phyloP scores from a whole-genome alignment of 1,140 invertebrate genomes.

The Drosophila bocqueti region DNA sequence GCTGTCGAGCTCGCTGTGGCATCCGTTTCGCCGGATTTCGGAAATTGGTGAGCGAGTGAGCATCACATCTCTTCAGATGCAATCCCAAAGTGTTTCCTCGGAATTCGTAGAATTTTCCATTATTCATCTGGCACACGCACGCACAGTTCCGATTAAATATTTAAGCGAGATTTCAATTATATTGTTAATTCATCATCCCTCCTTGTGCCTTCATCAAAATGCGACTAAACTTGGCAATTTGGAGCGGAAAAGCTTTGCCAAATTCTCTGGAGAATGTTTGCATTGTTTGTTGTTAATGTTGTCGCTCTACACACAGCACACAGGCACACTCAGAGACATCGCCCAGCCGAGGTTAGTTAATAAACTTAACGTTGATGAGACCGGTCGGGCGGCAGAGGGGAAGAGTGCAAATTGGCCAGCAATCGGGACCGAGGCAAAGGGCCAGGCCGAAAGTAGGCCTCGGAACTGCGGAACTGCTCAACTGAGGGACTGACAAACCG shows the following conservation, averaged over 20 bases:
- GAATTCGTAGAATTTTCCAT: slow-evolving; percentile 16
- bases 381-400: neutral
- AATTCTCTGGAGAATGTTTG: slow-evolving; percentile 39
- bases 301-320: slow-evolving; percentile 15
- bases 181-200: slow-evolving; percentile 49
- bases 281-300: slow-evolving; percentile 41
- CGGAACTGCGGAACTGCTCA: slow-evolving; percentile 15
- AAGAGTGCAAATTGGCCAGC: slow-evolving; percentile 60
- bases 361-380: slow-evolving; percentile 54
- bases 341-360: slow-evolving; percentile 51
- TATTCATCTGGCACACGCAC: slow-evolving; percentile 28
- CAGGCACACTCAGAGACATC: slow-evolving; percentile 5
- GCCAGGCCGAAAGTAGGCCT: slow-evolving; percentile 36
- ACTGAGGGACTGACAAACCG: slow-evolving; percentile 24
- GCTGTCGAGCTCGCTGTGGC: slow-evolving; percentile 16
- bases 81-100: slow-evolving; percentile 17
- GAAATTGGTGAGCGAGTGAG: slow-evolving; percentile 15
- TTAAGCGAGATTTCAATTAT: slow-evolving; percentile 50
- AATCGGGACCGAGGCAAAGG: slow-evolving; percentile 32
- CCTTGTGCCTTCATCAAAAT: slow-evolving; percentile 7
- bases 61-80: neutral
- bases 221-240: slow-evolving; percentile 44
- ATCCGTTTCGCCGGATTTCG: neutral
- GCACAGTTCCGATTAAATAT: slow-evolving; percentile 21
- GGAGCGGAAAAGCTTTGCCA: slow-evolving; percentile 48